Conservation (phyloP, 2,888 invertebrate species). For the Papilio elwesi region DNA sequence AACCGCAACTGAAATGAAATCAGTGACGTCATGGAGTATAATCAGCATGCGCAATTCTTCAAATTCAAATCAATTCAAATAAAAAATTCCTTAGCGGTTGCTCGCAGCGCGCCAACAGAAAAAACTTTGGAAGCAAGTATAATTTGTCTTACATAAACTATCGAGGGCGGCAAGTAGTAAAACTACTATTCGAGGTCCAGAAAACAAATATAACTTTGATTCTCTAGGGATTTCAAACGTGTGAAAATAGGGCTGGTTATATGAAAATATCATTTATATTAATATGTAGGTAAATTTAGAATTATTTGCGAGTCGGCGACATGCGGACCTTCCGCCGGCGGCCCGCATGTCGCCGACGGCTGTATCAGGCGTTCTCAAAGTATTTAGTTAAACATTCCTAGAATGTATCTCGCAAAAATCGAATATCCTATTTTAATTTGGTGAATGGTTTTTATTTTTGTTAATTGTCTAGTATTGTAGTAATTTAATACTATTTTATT, state of each 20-base stretch:
- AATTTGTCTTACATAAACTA: background rate
- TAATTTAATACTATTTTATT: background rate
- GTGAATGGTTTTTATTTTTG: constrained; percentile 15
- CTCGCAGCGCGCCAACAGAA: background rate
- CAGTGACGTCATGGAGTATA: background rate
- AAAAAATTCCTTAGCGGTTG: background rate
- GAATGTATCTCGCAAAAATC: constrained; percentile 19
- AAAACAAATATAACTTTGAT: no score
- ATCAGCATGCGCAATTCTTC: background rate
- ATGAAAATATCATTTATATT: no score
- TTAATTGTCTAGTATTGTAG: background rate
- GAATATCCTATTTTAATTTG: constrained; percentile 15
- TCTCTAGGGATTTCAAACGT: no score
- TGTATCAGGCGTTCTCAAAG: background rate
- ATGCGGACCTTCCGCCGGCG: no score
- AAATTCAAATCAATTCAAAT: background rate
- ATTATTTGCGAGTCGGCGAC: no score
- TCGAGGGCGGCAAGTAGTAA: no score
- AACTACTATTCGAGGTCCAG: background rate
- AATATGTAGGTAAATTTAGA: no score
- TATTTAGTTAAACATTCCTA: constrained; percentile 26
- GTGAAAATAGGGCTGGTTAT: no score
- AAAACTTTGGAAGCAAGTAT: background rate
- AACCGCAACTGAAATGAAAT: background rate
- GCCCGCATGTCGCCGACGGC: no score